Evolutionary conservation across 64 coral and sea anemone genomes (phyloP), one percentile per base, ranked within the genome.

Genomic region (Platygyra sinensis): DNA sequence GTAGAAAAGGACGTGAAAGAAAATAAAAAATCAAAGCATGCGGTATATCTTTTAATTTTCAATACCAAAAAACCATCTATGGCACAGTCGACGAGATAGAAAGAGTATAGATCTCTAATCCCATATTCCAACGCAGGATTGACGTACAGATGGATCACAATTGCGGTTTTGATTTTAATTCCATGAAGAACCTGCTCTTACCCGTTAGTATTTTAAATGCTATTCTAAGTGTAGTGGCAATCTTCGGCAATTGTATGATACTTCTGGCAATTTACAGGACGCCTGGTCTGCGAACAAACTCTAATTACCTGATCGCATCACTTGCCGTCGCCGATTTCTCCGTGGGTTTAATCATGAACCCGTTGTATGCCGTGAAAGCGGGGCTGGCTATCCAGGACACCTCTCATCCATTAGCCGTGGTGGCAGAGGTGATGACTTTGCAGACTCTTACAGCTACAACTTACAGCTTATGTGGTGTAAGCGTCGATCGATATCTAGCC

Each of bases 231-330:
- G 65, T 27, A 24, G 0, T 69, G 65, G n/a, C 65, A 69, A 69
- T 25, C n/a, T 25, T 69, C 22, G 89, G 89, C 9, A 91, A 91
- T 27, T 12, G 24, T 8, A 24, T 86, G 22, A 80, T 91, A 7
- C 46, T 91, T 4, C 19, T 74, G 8, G 80, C 89, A 29, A 73
- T 91, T 73, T 91, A 85, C 72, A 62, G 24, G 16, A 42, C 39
- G 2, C 18, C 62, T 30, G 57, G 73, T 32, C 52, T 91, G 24
- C 27, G 51, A n/a, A 85, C 67, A 20, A 67, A 84, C 9, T 86
- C 89, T 18, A 91, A 91, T 69, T 84, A 64, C 27, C 85, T 91
- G 19, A 30, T 91, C 5, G 81, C 79, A 27, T 91, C 89, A 15
- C 59, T 91, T 8, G 89, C 89, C 5, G 20, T 91, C 18, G 89